Evolutionary conservation across 2,797 vertebrate genomes (phyloP), one percentile per base, ranked within the genome.

Genomic region (Pempheris klunzingeri): DNA sequence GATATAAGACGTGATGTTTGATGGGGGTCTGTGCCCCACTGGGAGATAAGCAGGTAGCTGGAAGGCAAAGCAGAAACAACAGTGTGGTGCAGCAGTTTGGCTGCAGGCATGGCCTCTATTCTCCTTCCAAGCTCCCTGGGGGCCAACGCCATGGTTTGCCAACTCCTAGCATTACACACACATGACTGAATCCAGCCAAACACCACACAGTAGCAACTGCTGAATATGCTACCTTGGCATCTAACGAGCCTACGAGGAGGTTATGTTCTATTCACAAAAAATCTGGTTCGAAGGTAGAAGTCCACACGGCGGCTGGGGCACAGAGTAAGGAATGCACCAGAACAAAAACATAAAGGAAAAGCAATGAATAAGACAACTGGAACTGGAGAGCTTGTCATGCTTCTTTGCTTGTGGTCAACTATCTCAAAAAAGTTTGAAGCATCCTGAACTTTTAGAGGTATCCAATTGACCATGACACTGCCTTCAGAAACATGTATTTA

Each of bases 51-150:
- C 47, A 60, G 26, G 44, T 44, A 57, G 43, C 61, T 71, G 66
- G 61, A 66, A 49, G 54, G 26, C 15, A n/a, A 43, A 54, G 77
- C 0, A 17, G n/a, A 22, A 67, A 36, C 20, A 32, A n/a, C 67
- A 26, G 54, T 34, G 26, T 11, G 55, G 50, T 58, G 64, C 38
- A 67, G 20, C 46, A 64, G 46, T 69, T 44, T 71, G 38, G 70
- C 74, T 74, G 60, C 61, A 77, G 66, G 66, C 55, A 10, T 15
- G 36, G 71, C 71, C 52, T 74, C 50, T 47, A 36, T 68, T 70
- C 52, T 58, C 38, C 43, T 28, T 62, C 68, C 59, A 53, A 74
- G 63, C 59, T 61, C 67, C 62, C 54, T 5, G 50, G 39, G 69
- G 78, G 52, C 17, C 30, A 34, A 20, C n/a, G 3, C 44, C n/a